Evolutionary conservation across 1,140 invertebrate genomes (phyloP), one percentile per base, ranked within the genome.

Genomic region (Calliopsis andreniformis): DNA sequence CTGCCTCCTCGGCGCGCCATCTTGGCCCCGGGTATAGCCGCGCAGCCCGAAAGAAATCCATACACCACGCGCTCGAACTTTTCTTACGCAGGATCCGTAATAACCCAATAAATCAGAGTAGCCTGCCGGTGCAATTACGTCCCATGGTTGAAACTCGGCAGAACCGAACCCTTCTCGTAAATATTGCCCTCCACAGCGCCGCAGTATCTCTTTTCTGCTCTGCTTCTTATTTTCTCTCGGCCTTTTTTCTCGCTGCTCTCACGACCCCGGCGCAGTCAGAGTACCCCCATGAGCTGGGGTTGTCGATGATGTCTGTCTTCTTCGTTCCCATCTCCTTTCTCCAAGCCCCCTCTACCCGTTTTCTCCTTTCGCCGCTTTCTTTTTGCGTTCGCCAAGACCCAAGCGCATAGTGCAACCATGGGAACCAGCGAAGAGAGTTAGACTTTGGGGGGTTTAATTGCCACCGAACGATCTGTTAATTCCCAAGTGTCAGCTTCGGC

Each of bases 61-160:
- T 88, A 88, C 78, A 85, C 80, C 82, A 88, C 85, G 71, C 76
- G 73, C 59, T 62, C 71, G 76, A 35, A 71, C 78, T 89, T 77
- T 87, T 82, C 86, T 88, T 86, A 81, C 80, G 68, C 87, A 78
- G 83, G 85, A 87, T 86, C 85, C 67, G 87, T 90, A 90, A 90
- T 90, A 89, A 90, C 83, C 89, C 88, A 90, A 90, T 90, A 90
- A 89, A 90, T 90, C 89, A 90, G 87, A 70, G 82, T 85, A 87
- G 78, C 70, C 87, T 73, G 86, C 78, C 85, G 78, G 83, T 90
- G 88, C 89, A 89, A 90, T 90, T 90, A 90, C 87, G 80, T 83
- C 79, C 76, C 76, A 76, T 79, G 82, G 82, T 47, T 84, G 78
- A 81, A 81, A 84, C 83, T 80, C 80, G 56, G 75, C 69, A 70